phyloP scores from a whole-genome alignment of 2,888 invertebrate species.

The Sicus ferrugineus region DNA sequence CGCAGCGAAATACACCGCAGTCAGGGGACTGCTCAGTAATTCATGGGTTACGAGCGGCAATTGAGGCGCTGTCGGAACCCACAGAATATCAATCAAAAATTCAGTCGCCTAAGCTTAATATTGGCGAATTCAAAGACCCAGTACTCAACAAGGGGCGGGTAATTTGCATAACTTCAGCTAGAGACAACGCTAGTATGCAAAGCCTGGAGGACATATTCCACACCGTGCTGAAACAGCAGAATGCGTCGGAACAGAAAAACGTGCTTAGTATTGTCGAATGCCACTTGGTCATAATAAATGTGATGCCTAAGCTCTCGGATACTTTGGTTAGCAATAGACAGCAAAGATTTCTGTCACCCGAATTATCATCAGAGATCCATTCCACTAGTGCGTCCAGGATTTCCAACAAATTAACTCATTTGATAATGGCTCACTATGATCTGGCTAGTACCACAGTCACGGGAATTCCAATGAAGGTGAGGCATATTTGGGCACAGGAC shows the following conservation, averaged over 20 bases:
- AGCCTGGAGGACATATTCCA: slow-evolving; percentile 87
- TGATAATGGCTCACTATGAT: slow-evolving; percentile 86
- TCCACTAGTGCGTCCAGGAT: slow-evolving; percentile 79
- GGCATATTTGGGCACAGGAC: not conserved
- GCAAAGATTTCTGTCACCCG: slow-evolving; percentile 75
- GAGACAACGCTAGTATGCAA: slow-evolving; percentile 86
- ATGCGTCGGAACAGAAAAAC: slow-evolving; percentile 73
- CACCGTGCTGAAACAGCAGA: slow-evolving; percentile 82
- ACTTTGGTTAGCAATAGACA: slow-evolving; percentile 78
- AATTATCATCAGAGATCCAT: slow-evolving; percentile 81
- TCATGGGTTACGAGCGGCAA: slow-evolving; percentile 85
- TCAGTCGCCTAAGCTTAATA: slow-evolving; percentile 39
- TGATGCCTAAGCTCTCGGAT: slow-evolving; percentile 83
- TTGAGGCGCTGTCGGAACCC: slow-evolving; percentile 84
- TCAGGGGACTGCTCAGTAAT: slow-evolving; percentile 74
- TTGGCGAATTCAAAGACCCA: slow-evolving; percentile 53
- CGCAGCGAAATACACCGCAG: slow-evolving; percentile 69
- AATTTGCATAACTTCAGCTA: slow-evolving; percentile 88
- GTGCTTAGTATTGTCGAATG: slow-evolving; percentile 83
- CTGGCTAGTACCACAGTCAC: slow-evolving; percentile 96
- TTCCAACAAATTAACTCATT: slow-evolving; percentile 76
- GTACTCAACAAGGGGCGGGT: slow-evolving; percentile 73
- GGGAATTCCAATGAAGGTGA: slow-evolving; percentile 95
- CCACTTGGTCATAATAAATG: slow-evolving; percentile 88
- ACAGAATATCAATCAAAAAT: slow-evolving; percentile 76